Conservation (phyloP, 2,113 vertebrate species). For the Pedetes capensis region DNA sequence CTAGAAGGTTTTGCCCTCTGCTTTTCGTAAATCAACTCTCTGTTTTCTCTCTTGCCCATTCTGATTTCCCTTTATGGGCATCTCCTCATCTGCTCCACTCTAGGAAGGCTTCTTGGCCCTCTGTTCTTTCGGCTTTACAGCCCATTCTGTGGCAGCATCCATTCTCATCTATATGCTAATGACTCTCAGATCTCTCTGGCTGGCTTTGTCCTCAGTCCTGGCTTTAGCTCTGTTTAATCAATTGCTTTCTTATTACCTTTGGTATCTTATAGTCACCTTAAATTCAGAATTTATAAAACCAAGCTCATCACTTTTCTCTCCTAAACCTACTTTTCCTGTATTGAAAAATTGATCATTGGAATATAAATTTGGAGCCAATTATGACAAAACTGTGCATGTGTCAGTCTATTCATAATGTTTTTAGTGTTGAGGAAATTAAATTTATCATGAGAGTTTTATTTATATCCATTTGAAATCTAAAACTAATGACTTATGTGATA, state of each 20-base stretch:
- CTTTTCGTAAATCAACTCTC: background rate
- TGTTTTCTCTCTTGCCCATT: background rate
- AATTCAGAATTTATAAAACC: background rate
- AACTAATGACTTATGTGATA: background rate
- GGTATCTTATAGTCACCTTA: background rate
- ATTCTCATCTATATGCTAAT: conserved; percentile 38
- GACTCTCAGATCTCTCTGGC: background rate
- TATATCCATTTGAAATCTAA: background rate
- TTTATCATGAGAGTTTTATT: background rate
- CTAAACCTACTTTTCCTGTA: background rate
- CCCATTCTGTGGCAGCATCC: too few relatives aligned
- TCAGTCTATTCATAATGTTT: background rate
- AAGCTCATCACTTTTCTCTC: background rate
- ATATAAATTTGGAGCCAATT: background rate
- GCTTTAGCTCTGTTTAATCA: background rate
- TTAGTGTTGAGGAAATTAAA: background rate
- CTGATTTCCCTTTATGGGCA: background rate
- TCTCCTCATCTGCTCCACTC: background rate
- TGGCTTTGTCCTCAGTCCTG: background rate
- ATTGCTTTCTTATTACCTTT: background rate
- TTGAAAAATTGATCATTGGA: background rate
- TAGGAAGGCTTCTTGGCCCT: background rate
- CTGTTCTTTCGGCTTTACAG: background rate
- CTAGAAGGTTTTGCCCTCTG: background rate
- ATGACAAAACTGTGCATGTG: background rate